Evolutionary conservation across 2,797 vertebrate species (phyloP).

Genomic region (Helicolenus hilgendorfi): DNA sequence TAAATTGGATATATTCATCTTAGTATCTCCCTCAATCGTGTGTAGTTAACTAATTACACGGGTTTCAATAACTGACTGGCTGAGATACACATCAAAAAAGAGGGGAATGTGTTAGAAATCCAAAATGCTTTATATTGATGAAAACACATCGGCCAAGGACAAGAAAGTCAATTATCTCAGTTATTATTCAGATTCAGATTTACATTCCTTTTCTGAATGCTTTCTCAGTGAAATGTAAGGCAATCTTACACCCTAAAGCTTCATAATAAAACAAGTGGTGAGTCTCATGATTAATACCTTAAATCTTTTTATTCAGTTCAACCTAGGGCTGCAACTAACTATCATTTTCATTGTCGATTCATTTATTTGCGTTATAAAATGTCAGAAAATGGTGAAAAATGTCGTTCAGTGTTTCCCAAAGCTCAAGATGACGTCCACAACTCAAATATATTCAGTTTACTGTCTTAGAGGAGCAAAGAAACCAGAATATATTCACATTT

Average conservation of each 20-base stretch:
- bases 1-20: conserved; percentile 19
- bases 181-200: neutral
- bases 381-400: too few species aligned
- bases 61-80: conserved; percentile 16
- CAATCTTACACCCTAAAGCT: neutral
- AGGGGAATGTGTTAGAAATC: neutral
- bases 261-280: neutral
- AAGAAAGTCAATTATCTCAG: neutral
- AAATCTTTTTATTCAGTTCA: neutral
- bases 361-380: too few species aligned
- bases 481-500: too few species aligned
- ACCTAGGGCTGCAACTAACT: too few species aligned
- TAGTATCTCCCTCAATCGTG: neutral
- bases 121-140: neutral
- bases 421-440: too few species aligned
- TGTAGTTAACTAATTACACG: conserved; percentile 10
- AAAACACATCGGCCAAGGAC: neutral
- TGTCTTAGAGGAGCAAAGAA: rapidly evolving
- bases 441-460: too few species aligned
- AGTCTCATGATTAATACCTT: neutral
- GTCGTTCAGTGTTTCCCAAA: too few species aligned
- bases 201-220: neutral
- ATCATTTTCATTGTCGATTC: too few species aligned
- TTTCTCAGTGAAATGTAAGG: neutral
- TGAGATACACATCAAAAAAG: conserved; percentile 6